These are phyloP conservation scores for Scaeva pyrastri DNA, from an alignment of 2,888 invertebrate genomes.

Conservation along the genomic window DNA sequence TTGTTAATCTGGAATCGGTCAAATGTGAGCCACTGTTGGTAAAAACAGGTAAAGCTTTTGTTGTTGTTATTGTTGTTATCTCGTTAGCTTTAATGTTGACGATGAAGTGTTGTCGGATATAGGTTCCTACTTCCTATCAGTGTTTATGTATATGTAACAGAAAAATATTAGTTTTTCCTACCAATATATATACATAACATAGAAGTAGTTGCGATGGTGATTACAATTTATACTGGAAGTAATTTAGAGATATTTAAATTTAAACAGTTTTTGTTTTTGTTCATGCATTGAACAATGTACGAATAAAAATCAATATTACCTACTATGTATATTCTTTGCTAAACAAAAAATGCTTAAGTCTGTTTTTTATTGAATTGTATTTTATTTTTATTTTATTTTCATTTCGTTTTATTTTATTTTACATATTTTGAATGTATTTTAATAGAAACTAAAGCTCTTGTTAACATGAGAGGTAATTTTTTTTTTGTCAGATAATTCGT, in stretches of 20 bases:
- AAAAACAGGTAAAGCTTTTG: not conserved
- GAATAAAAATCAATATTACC: slow-evolving; percentile 17
- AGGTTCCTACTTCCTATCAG: no score
- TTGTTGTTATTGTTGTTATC: slow-evolving; percentile 17
- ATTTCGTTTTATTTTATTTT: not conserved
- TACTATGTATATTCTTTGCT: not conserved
- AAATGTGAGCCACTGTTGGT: no score
- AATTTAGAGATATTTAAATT: slow-evolving; percentile 9
- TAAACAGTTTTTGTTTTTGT: not conserved
- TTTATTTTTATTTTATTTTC: not conserved
- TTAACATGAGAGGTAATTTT: slow-evolving; percentile 13
- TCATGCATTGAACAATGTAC: not conserved
- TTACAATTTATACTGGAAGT: slow-evolving; percentile 9
- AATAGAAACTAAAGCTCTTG: slow-evolving; percentile 21
- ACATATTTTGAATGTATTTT: slow-evolving; percentile 20
- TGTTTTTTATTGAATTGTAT: no score
- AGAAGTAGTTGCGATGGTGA: not conserved
- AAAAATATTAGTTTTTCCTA: not conserved
- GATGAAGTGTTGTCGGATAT: not conserved
- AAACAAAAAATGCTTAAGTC: not conserved
- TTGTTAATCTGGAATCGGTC: no score
- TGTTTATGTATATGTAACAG: no score
- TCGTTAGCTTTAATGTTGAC: not conserved
- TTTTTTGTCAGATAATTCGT: slow-evolving; percentile 2
- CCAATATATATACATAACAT: not conserved